Evolutionary conservation across 2,888 invertebrate genomes (phyloP).

Genomic region (Zaprionus bogoriensis): DNA sequence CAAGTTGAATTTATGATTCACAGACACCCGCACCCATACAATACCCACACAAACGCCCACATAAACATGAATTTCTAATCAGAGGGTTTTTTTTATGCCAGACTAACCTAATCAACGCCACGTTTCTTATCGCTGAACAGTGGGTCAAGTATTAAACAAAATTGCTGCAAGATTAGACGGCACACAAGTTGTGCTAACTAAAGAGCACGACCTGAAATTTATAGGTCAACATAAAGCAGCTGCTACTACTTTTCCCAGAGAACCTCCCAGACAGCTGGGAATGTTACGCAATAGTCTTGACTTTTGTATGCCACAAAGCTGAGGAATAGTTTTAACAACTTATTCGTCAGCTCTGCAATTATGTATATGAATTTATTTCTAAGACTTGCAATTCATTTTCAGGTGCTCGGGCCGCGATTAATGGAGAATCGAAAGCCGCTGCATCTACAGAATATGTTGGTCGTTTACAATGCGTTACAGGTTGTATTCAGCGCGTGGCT

Average conservation of each 20-base stretch:
- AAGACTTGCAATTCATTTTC: neutral
- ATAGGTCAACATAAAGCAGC: neutral
- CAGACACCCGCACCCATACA: neutral
- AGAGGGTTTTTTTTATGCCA: slow-evolving; percentile 14
- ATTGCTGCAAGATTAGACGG: slow-evolving; percentile 7
- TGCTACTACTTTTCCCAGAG: neutral
- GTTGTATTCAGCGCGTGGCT: slow-evolving; percentile 95
- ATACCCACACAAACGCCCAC: neutral
- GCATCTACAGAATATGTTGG: slow-evolving; percentile 89
- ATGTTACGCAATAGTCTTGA: neutral
- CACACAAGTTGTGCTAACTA: neutral
- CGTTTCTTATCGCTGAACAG: slow-evolving; percentile 34
- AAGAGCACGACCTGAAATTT: neutral
- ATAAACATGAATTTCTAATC: slow-evolving; percentile 21
- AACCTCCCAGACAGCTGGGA: neutral
- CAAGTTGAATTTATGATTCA: slow-evolving; percentile 38
- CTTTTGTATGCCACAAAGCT: too few relatives aligned
- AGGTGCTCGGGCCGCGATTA: slow-evolving; percentile 92
- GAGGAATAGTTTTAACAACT: too few relatives aligned
- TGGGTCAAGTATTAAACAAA: slow-evolving; percentile 30
- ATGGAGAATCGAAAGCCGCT: slow-evolving; percentile 97
- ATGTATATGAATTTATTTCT: neutral
- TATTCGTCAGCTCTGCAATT: too few relatives aligned
- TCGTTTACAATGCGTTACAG: slow-evolving; percentile 94
- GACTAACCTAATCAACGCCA: slow-evolving; percentile 29